Base-by-base conservation (phyloP, 2,888 invertebrate genomes). In the Pheosia tremula region DNA sequence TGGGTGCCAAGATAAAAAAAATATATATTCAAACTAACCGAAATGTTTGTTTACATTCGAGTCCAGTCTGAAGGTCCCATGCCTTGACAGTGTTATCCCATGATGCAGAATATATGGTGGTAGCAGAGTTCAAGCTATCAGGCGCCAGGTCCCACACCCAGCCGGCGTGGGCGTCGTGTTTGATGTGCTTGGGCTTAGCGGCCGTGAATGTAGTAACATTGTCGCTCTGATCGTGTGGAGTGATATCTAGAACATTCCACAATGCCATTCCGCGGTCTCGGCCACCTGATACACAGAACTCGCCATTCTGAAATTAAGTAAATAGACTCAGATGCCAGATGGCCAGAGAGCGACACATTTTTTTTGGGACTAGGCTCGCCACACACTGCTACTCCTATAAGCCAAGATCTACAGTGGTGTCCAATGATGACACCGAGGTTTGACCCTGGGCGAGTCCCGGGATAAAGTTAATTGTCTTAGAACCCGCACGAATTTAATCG, bases 111-210 rank as follows among this genome's bases (percentile, higher is more conserved):
- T 94, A 95, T 53, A 95, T 76, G 58, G 86, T 88, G 5, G 91
- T 79, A 36, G 94, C 87, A 66, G 87, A 82, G 13, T 87, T 81
- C 47, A 85, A 73, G 61, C 84, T 80, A 65, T 93, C 90, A 36
- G 94, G 85, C 5, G 95, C 92, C 41, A 95, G 81, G 70, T 94
- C 95, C 95, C 95, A 95, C 9, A 96, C 94, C 96, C 95, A 96
- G 53, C 96, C 96, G 0, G 90, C 84, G 71, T 96, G 95, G 3
- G 95, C 95, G 75, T 91, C 89, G 58, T 85, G 81, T 53, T 82
- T 84, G 49, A 90, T 83, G 61, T 86, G 81, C 56, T 79, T 84
- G 11, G 92, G 90, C 62, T 85, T 86, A 9, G 84, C 75, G 50
- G 85, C 82, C 39, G 81, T 79, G 39, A 83, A 71, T 37, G 83